Base-by-base conservation (phyloP, 2,113 vertebrate genomes). In the Sander vitreus region DNA sequence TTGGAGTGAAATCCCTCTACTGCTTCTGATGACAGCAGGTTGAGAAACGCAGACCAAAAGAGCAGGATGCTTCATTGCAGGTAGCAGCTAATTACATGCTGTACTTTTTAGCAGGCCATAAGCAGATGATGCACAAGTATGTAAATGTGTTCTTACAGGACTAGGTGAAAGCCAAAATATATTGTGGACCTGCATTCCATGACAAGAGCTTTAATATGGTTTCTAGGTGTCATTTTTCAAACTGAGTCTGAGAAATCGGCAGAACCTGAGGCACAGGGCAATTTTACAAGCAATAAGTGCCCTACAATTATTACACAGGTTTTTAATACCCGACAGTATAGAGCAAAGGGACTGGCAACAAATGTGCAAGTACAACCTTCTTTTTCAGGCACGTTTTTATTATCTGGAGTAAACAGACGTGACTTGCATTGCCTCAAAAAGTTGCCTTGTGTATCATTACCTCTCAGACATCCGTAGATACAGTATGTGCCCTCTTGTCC, bases 391-490 rank as follows among this genome's bases (percentile, higher is more conserved):
- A 57, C 0, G 8, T 65, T 51, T 71, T 53, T 57, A 39, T 65
- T 47, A 39, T 70, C 62, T 25, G 14, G n/a, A 50, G 27, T 11
- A 6, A 27, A 51, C 36, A 33, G 15, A 65, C 0, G 0, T 27
- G 27, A 54, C 59, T 64, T 30, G 23, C 50, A 80, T 65, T 65
- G 25, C 54, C 73, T 33, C 63, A 59, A 76, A 68, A 74, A 63
- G 83, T 85, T 89, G 85, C 88, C 87, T 80, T 86, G 78, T 70
- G 69, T 73, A 33, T 83, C 54, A 69, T 85, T 72, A 85, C 66
- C 77, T 85, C 63, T 75, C 27, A 73, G 21, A 75, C 39, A 80
- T 51, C n/a, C 78, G 15, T 65, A 55, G 60, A 63, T 30, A 47
- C 36, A 59, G 15, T 16, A 45, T 15, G 2, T 19, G 53, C 77